These are phyloP conservation scores for Perccottus glenii DNA, from an alignment of 2,113 vertebrate species.

Conservation along the genomic window DNA sequence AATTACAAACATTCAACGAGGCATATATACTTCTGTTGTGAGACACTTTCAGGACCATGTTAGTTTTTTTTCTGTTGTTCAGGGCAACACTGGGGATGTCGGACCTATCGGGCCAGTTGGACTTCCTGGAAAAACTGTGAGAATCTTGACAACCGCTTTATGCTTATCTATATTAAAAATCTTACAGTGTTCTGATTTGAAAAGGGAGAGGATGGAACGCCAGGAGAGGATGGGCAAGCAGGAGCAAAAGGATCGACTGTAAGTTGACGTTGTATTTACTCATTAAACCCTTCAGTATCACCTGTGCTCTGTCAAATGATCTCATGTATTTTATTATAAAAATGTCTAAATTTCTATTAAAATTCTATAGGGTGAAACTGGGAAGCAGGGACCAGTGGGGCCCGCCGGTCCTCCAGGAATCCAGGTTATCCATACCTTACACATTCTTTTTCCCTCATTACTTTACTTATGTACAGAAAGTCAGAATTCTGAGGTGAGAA, in stretches of 20 bases:
- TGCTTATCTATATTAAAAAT: background rate
- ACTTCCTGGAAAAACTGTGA: slow-evolving; percentile 77
- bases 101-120: slow-evolving; percentile 75
- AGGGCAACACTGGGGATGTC: slow-evolving; percentile 76
- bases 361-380: slow-evolving; percentile 73
- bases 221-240: slow-evolving; percentile 73
- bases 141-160: slow-evolving; percentile 6
- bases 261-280: slow-evolving; percentile 32
- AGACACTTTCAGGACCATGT: background rate
- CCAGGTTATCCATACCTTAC: slow-evolving; percentile 55
- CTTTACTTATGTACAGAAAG: background rate
- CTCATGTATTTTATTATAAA: background rate
- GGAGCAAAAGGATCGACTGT: slow-evolving; percentile 79
- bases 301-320: no score
- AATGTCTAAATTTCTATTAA: background rate
- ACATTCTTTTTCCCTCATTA: no score
- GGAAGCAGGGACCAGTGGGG: slow-evolving; percentile 80
- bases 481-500: no score
- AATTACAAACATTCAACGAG: slow-evolving; percentile 35
- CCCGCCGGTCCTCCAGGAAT: slow-evolving; percentile 69
- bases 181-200: background rate
- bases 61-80: slow-evolving; percentile 19
- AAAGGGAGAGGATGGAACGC: slow-evolving; percentile 73
- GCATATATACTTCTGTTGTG: background rate
- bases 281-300: no score